Conservation (phyloP, 2,113 vertebrate species). For the Anguilla japonica region DNA sequence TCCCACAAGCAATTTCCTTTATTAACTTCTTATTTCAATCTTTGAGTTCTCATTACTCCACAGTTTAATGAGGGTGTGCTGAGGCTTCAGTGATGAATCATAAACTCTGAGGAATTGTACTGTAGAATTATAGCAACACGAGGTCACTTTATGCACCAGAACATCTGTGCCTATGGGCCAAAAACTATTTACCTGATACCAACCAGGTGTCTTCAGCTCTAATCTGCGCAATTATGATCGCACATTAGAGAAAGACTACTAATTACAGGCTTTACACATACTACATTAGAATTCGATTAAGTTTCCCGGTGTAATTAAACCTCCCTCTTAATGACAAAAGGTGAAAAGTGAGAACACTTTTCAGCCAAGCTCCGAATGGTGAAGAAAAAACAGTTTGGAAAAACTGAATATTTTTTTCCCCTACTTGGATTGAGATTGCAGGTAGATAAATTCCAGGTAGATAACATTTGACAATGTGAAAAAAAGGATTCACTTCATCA, state of each 20-base stretch:
- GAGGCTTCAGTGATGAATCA: background rate
- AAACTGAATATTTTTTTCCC: too few species aligned
- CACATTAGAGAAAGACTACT: background rate
- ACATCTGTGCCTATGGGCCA: background rate
- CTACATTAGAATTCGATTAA: background rate
- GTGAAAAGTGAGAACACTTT: background rate
- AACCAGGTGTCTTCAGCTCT: background rate
- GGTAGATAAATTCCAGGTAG: too few species aligned
- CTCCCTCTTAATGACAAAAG: background rate
- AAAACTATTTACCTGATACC: constrained; percentile 1
- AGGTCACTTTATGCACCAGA: background rate
- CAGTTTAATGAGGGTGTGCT: background rate
- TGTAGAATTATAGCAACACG: background rate
- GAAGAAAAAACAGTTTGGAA: background rate
- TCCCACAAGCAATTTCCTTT: too few species aligned
- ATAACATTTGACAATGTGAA: too few species aligned
- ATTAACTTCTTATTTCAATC: background rate
- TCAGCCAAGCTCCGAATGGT: background rate
- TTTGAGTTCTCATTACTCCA: background rate
- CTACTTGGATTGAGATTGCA: too few species aligned
- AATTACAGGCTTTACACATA: background rate
- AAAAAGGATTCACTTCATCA: too few species aligned
- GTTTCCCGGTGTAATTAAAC: background rate
- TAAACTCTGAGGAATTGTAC: background rate
- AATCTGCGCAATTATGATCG: background rate